These are phyloP conservation scores for Paracanthobrama guichenoti DNA, from an alignment of 2,113 vertebrate genomes.

Conservation along the genomic window DNA sequence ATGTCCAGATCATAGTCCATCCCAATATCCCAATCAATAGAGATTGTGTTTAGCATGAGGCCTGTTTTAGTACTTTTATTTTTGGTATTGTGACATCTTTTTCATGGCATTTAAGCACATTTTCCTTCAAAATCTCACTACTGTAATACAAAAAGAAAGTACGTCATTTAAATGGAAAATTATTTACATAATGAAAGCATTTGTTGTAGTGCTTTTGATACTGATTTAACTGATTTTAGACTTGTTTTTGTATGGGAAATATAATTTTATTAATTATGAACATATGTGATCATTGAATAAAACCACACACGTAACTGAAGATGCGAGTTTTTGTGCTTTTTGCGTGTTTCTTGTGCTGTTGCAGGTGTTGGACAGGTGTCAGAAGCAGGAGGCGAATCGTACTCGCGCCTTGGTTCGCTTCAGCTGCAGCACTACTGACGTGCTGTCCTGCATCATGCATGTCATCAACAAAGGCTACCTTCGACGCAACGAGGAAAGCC, in stretches of 20 bases:
- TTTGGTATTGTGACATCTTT: too few species aligned
- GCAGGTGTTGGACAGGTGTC: constrained; percentile 89
- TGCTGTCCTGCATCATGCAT: constrained; percentile 89
- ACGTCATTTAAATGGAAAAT: background rate
- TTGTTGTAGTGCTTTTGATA: background rate
- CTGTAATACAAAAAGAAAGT: background rate
- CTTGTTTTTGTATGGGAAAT: background rate
- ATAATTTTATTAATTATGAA: background rate
- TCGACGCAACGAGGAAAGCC: constrained; percentile 82
- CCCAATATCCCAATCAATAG: too few species aligned
- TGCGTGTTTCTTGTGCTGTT: background rate
- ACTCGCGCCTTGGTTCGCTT: constrained; percentile 69
- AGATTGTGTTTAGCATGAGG: background rate
- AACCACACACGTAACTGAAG: background rate
- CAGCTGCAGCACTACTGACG: constrained; percentile 83
- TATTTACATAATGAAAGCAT: background rate
- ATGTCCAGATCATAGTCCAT: too few species aligned
- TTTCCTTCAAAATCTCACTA: background rate
- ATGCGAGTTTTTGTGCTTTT: background rate
- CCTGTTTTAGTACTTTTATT: background rate
- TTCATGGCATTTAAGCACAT: too few species aligned
- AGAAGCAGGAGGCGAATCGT: constrained; percentile 74
- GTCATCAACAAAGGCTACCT: constrained; percentile 87
- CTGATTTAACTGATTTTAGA: too few species aligned
- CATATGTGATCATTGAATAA: background rate